Conservation (phyloP, 2,888 invertebrate genomes). For the Xanthia togata region DNA sequence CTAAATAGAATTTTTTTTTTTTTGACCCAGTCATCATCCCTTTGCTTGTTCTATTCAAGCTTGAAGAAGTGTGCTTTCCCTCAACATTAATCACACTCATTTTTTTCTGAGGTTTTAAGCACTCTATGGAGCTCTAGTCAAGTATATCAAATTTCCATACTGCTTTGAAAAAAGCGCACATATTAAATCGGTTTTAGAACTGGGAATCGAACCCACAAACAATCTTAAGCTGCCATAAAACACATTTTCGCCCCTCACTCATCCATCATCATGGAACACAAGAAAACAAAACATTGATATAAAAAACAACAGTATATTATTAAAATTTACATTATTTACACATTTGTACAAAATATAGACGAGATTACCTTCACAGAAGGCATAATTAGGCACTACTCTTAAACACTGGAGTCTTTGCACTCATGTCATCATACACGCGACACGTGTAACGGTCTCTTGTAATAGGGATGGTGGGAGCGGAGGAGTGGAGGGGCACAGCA, state of each 20-base stretch:
- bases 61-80: neutral
- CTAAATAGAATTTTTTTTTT: no score
- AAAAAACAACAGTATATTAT: constrained; percentile 87
- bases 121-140: neutral
- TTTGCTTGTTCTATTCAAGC: neutral
- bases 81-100: neutral
- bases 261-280: constrained; percentile 25
- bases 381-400: constrained; percentile 75
- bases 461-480: constrained; percentile 81
- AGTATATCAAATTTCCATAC: neutral
- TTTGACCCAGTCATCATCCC: no score
- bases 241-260: neutral
- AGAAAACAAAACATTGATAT: constrained; percentile 71
- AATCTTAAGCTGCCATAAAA: neutral
- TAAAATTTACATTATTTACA: constrained; percentile 87
- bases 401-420: constrained; percentile 55
- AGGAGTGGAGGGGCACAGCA: constrained; percentile 83
- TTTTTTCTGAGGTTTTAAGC: neutral
- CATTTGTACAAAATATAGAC: constrained; percentile 77
- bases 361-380: constrained; percentile 89
- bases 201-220: constrained; percentile 9
- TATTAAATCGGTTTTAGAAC: neutral
- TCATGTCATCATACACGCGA: constrained; percentile 81
- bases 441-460: constrained; percentile 86
- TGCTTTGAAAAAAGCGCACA: neutral